phyloP scores from a whole-genome alignment of 2,113 vertebrate genomes.

The Clinocottus analis region DNA sequence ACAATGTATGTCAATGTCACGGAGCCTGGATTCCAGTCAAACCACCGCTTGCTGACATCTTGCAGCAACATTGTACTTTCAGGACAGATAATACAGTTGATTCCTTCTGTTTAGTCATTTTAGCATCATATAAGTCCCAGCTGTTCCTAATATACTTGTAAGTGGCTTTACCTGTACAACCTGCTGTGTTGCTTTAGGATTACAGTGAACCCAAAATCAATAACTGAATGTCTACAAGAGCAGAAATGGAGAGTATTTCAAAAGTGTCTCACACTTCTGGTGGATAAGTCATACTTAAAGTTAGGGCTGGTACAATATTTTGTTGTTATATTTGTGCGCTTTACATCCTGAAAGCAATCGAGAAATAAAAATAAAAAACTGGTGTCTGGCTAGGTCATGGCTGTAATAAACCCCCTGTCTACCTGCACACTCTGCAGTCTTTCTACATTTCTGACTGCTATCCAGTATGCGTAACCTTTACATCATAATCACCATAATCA shows the following conservation, averaged over 20 bases:
- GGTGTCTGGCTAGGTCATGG: background rate
- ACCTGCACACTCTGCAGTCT: background rate
- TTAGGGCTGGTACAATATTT: background rate
- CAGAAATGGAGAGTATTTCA: background rate
- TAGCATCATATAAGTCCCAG: background rate
- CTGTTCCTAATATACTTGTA: background rate
- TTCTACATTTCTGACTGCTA: background rate
- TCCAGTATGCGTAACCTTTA: background rate
- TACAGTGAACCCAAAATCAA: background rate
- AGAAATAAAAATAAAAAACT: background rate
- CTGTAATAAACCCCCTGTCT: too few relatives aligned
- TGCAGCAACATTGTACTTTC: background rate
- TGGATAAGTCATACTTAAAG: background rate
- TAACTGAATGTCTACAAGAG: background rate
- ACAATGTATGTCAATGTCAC: slow-evolving; percentile 39
- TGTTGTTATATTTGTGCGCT: background rate
- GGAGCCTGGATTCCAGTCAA: background rate
- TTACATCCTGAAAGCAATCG: background rate
- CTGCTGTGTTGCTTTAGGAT: background rate
- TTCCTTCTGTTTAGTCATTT: background rate
- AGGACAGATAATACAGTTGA: background rate
- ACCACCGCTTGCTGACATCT: background rate
- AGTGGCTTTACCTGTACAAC: too few relatives aligned
- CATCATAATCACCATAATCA: background rate
- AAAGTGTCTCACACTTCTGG: background rate